These are phyloP conservation scores for Aegithalos caudatus DNA, from an alignment of 2,113 vertebrate genomes.

Conservation along the genomic window DNA sequence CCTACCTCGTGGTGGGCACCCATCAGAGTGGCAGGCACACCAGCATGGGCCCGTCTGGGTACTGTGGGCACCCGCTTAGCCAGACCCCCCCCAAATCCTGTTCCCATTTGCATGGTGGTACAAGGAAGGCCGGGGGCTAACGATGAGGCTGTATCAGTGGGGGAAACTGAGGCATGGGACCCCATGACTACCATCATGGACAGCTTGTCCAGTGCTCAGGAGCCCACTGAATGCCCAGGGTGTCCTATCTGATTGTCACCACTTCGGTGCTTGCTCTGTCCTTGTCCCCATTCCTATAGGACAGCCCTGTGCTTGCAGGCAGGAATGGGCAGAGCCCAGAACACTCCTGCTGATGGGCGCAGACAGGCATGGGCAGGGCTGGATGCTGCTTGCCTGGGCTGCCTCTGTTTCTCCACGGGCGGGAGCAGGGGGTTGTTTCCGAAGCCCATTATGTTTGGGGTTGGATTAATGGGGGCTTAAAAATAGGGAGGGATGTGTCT, in stretches of 20 bases:
- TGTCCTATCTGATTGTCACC: neutral
- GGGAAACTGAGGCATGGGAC: neutral
- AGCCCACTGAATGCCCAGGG: neutral
- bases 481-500: neutral
- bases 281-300: neutral
- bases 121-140: neutral
- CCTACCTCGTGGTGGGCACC: neutral
- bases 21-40: neutral
- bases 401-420: neutral
- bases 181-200: neutral
- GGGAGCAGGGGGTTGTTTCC: neutral
- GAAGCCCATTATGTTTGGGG: accelerated
- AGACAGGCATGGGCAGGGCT: neutral
- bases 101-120: neutral
- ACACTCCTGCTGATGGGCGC: neutral
- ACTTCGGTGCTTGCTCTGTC: accelerated
- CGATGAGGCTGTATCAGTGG: accelerated
- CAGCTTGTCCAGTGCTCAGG: neutral
- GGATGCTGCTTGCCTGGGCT: neutral
- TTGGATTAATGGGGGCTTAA: neutral
- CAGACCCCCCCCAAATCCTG: neutral
- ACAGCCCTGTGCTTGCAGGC: neutral
- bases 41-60: accelerated
- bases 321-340: neutral
- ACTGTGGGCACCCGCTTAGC: neutral